Base-by-base conservation (phyloP, 2,797 vertebrate species). In the Sitta carolinensis region DNA sequence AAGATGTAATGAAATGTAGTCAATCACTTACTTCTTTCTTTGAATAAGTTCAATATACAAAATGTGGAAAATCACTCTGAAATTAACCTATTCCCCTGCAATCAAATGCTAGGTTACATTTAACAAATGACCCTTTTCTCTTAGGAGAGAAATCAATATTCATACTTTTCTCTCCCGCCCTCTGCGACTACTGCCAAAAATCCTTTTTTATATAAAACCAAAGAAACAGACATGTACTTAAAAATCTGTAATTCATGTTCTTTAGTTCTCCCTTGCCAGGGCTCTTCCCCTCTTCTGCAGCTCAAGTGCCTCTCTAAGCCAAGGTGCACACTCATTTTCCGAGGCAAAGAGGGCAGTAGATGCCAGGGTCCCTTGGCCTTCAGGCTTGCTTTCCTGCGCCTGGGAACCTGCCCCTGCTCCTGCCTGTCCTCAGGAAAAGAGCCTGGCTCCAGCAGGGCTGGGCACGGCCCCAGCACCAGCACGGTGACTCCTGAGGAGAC, bases 31-130 rank as follows among this genome's bases (percentile, higher is more conserved):
- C 36, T 82, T 75, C 54, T 61, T 87, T 68, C 76, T 70, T 79
- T 58, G 38, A 85, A 25, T 82, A 66, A 38, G 32, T 75, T 73
- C 85, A 58, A 69, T 75, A 78, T 25, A 78, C 3, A 72, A 81
- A 89, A 86, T 34, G 73, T 55, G 18, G 47, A 47, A 77, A 78
- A 78, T 66, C 55, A 69, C 55, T 84, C 82, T 34, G 73, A 92
- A 93, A 94, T 92, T 87, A 96, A 85, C 82, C 73, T 96, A 48
- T 78, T 89, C 30, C 84, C 26, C 57, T 9, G 26, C 62, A 89
- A 84, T 91, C 69, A 90, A 68, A 66, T 36, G 42, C 78, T 61
- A 86, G 73, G 76, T 91, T 89, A 78, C 58, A 30, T 68, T 85
- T 84, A 86, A 93, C 69, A 93, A 95, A 78, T 51, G 66, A 84